Evolutionary conservation across 2,888 invertebrate genomes (phyloP).

Genomic region (Acronicta leporina): DNA sequence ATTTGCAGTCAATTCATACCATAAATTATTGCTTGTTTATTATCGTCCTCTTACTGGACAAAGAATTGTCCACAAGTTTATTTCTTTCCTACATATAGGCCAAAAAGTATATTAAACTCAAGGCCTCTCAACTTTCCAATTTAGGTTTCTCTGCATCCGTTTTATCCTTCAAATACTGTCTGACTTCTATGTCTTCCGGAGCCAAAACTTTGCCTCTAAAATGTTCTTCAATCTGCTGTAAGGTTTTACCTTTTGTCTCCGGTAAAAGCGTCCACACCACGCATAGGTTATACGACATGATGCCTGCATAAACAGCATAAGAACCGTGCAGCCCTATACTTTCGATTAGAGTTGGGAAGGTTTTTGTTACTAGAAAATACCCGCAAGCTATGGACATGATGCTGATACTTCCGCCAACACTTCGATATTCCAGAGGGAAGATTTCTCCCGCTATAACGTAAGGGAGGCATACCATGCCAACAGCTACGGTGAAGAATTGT

Average conservation of each 20-base stretch:
- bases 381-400: constrained; percentile 86
- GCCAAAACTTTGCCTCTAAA: constrained; percentile 69
- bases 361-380: constrained; percentile 89
- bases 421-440: constrained; percentile 88
- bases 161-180: constrained; percentile 41
- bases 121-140: constrained; percentile 24
- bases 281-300: constrained; percentile 80
- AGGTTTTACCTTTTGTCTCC: constrained; percentile 90
- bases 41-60: no score
- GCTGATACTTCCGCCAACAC: constrained; percentile 89
- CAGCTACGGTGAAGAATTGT: constrained; percentile 85
- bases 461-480: constrained; percentile 90
- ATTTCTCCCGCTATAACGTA: constrained; percentile 92
- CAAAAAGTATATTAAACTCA: not conserved
- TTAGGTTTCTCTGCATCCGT: constrained; percentile 44
- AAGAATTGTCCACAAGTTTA: no score
- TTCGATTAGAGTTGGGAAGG: constrained; percentile 85
- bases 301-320: constrained; percentile 87
- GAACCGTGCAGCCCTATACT: constrained; percentile 83
- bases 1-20: no score
- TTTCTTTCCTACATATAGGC: no score
- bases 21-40: no score
- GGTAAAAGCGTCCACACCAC: constrained; percentile 88
- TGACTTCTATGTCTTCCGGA: constrained; percentile 56
- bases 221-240: constrained; percentile 90